A percentile compares a stretch with the other conserved stretches of the same genome.
Evolutionary conservation across 2,113 vertebrate genomes (phyloP).

Genomic region (Barnardius zonarius): DNA sequence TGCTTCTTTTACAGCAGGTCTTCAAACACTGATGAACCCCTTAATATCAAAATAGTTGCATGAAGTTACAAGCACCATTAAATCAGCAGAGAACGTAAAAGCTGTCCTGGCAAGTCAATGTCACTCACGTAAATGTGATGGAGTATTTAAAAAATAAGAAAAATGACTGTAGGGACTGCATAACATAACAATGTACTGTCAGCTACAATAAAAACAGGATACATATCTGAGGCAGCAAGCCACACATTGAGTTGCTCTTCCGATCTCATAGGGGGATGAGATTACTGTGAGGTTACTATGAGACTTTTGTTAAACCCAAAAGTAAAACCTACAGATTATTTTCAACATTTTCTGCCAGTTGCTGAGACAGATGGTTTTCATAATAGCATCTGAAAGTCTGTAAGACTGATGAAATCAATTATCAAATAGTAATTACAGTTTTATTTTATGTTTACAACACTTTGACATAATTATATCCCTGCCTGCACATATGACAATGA

Average conservation of each 20-base stretch:
- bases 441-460: neutral
- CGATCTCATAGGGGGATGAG: neutral
- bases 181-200: neutral
- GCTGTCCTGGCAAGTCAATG: neutral
- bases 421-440: neutral
- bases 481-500: neutral
- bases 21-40: neutral
- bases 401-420: neutral
- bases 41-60: neutral
- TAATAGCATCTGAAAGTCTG: neutral
- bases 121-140: neutral
- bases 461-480: neutral
- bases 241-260: neutral
- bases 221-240: neutral
- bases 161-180: neutral
- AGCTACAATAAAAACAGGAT: neutral
- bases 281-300: neutral
- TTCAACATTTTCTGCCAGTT: neutral
- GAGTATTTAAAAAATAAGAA: neutral
- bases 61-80: neutral
- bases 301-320: neutral
- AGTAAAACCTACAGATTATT: neutral
- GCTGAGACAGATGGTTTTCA: neutral
- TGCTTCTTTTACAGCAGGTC: neutral
- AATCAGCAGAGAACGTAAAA: neutral